These are phyloP conservation scores for Eira barbara DNA, from an alignment of 2,113 vertebrate species.

Conservation along the genomic window DNA sequence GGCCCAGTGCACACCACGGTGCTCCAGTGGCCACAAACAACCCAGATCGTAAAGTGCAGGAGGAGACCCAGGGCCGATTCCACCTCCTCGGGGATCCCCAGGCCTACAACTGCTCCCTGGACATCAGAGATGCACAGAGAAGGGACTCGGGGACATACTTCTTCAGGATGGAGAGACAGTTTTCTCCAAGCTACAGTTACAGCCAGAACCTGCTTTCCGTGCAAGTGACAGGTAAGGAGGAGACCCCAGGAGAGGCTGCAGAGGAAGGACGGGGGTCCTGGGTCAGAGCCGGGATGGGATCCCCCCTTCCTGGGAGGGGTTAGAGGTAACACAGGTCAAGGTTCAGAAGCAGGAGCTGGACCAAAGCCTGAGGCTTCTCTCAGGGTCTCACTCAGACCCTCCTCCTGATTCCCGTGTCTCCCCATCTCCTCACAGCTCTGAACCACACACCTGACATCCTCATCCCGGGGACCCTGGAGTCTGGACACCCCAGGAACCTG, in stretches of 20 bases:
- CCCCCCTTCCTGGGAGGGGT: too few relatives aligned
- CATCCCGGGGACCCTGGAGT: background rate
- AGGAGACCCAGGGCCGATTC: background rate
- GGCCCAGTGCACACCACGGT: accelerated
- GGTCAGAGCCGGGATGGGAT: accelerated
- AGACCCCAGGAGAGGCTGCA: too few relatives aligned
- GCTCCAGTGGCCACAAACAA: background rate
- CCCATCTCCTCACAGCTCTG: background rate
- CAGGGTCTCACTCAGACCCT: accelerated
- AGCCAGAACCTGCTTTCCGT: accelerated
- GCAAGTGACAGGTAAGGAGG: background rate
- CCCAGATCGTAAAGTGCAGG: accelerated
- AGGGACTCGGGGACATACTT: too few relatives aligned
- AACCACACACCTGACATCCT: background rate
- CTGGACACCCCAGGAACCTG: background rate
- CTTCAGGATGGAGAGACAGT: too few relatives aligned
- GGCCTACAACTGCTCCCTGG: too few relatives aligned
- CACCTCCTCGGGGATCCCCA: background rate
- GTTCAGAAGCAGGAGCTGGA: background rate
- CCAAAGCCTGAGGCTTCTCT: background rate
- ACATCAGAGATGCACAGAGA: too few relatives aligned
- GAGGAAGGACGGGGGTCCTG: accelerated
- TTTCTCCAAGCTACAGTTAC: accelerated
- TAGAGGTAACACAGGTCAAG: accelerated
- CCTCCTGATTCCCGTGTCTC: background rate